These are phyloP conservation scores for Kryptolebias marmoratus DNA, from an alignment of 2,113 vertebrate species.

Conservation along the genomic window DNA sequence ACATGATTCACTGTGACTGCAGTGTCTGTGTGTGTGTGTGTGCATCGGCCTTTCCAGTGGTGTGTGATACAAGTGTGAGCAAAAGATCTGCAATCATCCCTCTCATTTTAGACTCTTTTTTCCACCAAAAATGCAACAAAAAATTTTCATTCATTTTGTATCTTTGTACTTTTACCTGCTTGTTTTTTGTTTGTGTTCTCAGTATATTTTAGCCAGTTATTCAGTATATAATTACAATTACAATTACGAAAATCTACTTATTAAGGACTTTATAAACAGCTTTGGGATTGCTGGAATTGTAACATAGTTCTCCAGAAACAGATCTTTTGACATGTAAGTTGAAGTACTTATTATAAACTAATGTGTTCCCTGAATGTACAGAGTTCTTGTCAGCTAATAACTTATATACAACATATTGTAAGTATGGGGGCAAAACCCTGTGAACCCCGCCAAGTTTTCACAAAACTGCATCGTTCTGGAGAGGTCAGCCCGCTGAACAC, in stretches of 20 bases:
- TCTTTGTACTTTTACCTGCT: neutral
- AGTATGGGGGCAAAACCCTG: neutral
- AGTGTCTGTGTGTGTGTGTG: constrained; percentile 53
- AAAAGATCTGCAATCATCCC: neutral
- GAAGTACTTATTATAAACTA: neutral
- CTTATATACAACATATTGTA: neutral
- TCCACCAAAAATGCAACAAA: neutral
- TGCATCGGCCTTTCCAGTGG: constrained; percentile 56
- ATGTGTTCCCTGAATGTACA: constrained; percentile 10
- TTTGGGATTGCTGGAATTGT: neutral
- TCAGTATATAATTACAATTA: neutral
- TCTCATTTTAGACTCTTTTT: neutral
- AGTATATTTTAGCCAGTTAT: too few relatives aligned
- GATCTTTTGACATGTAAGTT: neutral
- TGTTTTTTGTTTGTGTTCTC: neutral
- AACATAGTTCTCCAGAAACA: neutral
- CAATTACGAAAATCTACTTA: neutral
- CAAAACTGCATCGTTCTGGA: neutral
- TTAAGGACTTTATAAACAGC: neutral
- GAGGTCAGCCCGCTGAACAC: neutral
- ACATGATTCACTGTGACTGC: constrained; percentile 66
- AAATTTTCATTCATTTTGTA: neutral
- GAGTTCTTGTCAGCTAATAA: neutral
- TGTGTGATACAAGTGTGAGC: constrained; percentile 52
- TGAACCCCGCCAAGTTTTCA: neutral